phyloP scores from a whole-genome alignment of 2,113 vertebrate genomes.

The Rhinichthys klamathensis region DNA sequence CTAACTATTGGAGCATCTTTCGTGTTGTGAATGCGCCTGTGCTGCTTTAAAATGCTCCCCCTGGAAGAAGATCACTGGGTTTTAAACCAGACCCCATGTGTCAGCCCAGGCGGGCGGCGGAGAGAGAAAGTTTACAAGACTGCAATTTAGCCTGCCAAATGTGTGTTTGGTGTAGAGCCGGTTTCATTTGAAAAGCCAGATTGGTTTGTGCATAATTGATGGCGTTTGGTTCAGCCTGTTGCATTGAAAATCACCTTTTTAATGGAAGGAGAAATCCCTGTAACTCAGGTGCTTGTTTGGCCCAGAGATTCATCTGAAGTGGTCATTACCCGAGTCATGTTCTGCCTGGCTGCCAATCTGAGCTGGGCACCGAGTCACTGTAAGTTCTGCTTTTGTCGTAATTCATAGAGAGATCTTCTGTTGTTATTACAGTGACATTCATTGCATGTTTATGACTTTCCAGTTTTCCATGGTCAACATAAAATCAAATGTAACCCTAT shows the following conservation, averaged over 20 bases:
- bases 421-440: neutral
- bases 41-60: neutral
- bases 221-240: conserved; percentile 38
- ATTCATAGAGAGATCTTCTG: neutral
- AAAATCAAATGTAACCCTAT: neutral
- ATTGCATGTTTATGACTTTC: neutral
- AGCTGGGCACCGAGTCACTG: neutral
- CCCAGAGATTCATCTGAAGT: conserved; percentile 37
- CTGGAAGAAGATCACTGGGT: neutral
- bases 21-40: neutral
- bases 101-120: neutral
- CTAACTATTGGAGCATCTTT: neutral
- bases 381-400: neutral
- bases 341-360: neutral
- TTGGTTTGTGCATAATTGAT: conserved; percentile 58
- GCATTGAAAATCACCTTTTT: conserved; percentile 37
- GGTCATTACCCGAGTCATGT: neutral
- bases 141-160: neutral
- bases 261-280: conserved; percentile 22
- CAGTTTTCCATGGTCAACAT: neutral
- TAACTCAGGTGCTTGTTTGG: conserved; percentile 36
- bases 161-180: neutral
- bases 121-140: neutral
- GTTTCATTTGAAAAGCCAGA: conserved; percentile 43
- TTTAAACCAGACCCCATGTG: neutral